A percentile compares a stretch with the other conserved stretches of the same genome.
These are phyloP conservation scores for Picus viridis DNA, from an alignment of 2,797 vertebrate species.

Conservation along the genomic window DNA sequence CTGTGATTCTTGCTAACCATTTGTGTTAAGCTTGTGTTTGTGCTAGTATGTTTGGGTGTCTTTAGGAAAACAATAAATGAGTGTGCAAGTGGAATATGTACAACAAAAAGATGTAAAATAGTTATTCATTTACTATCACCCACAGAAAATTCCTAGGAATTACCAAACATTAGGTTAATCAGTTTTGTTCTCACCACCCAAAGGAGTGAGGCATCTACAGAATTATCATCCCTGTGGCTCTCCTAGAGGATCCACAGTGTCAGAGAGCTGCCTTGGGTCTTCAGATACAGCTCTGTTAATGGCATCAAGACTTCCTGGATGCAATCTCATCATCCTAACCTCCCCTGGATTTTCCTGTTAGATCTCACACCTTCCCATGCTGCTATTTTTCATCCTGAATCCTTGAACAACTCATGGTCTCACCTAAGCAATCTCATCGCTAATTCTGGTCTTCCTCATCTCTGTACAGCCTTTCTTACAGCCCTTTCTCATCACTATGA, in stretches of 20 bases:
- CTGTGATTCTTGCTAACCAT: background rate
- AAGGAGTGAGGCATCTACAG: background rate
- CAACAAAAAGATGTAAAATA: background rate
- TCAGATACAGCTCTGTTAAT: background rate
- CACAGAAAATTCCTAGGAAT: background rate
- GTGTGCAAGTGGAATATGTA: background rate
- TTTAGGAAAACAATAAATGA: background rate
- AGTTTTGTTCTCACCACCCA: background rate
- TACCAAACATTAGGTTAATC: background rate
- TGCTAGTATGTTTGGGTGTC: fast-evolving
- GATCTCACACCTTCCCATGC: background rate
- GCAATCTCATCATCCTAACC: background rate
- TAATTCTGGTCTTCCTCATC: background rate
- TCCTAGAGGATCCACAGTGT: background rate
- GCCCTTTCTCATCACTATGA: background rate
- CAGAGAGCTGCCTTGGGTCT: fast-evolving
- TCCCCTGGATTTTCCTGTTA: background rate
- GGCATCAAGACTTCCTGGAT: background rate
- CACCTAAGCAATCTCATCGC: background rate
- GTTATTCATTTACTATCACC: background rate
- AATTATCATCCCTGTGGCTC: background rate
- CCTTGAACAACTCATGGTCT: background rate
- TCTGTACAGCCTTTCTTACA: background rate
- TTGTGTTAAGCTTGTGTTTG: background rate
- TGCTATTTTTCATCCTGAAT: background rate